Evolutionary conservation across 1,140 invertebrate genomes (phyloP).

Genomic region (Atta texana): DNA sequence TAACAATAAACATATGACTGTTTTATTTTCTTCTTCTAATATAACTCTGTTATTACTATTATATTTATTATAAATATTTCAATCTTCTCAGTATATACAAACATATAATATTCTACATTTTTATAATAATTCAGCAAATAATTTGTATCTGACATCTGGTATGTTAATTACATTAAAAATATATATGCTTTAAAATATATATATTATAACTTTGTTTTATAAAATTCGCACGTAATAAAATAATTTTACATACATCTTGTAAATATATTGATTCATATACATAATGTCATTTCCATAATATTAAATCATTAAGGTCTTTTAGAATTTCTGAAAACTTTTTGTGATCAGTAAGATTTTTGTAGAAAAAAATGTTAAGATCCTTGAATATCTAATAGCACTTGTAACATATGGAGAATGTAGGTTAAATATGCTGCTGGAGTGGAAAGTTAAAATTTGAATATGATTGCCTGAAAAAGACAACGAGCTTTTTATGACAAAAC

Average conservation of each 20-base stretch:
- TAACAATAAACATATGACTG: not conserved
- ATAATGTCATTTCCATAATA: not conserved
- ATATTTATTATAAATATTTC: slow-evolving; percentile 4
- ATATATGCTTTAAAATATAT: not conserved
- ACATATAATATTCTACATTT: not conserved
- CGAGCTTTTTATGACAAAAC: not conserved
- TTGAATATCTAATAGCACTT: slow-evolving; percentile 38
- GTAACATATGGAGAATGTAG: slow-evolving; percentile 15
- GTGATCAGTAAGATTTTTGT: not conserved
- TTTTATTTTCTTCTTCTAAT: not conserved
- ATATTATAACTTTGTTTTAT: not conserved
- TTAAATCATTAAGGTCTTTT: not conserved
- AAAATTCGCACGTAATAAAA: not conserved
- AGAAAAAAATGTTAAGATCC: not conserved
- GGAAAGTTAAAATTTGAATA: slow-evolving; percentile 45
- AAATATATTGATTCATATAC: slow-evolving; percentile 7
- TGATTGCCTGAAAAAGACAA: slow-evolving; percentile 9
- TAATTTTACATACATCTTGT: not conserved
- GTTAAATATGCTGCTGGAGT: slow-evolving; percentile 23
- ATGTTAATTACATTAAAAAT: not conserved
- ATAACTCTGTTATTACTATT: not conserved
- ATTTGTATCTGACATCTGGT: not conserved
- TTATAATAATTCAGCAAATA: not conserved
- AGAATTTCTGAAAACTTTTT: slow-evolving; percentile 14
- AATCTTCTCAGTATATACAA: not conserved